Conservation (phyloP, 2,113 vertebrate species). For the Cyanistes caeruleus region DNA sequence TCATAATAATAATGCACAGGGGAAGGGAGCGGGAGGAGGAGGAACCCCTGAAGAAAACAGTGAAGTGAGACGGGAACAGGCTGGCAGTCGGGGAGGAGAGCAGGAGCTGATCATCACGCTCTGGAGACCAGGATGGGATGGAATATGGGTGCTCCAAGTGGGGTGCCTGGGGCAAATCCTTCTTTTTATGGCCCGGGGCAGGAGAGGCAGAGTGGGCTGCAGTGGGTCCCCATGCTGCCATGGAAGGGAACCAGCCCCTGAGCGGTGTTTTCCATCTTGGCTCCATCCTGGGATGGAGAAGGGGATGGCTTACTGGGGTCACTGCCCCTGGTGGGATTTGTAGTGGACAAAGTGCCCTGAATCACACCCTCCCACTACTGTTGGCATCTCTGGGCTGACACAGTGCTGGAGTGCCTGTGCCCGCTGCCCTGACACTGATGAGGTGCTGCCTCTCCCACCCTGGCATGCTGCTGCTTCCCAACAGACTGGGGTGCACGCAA, state of each 20-base stretch:
- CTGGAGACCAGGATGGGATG: not conserved
- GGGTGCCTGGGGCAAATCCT: not conserved
- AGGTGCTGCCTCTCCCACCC: not conserved
- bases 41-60: constrained; percentile 47
- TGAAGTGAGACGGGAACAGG: not conserved
- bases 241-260: not conserved
- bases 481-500: constrained; percentile 12
- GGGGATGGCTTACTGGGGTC: not conserved
- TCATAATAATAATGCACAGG: constrained; percentile 62
- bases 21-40: constrained; percentile 41
- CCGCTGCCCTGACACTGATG: fast-evolving
- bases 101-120: not conserved
- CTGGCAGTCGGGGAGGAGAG: not conserved
- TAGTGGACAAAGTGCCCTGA: not conserved
- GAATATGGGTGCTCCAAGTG: not conserved
- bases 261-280: not conserved
- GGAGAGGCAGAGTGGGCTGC: not conserved
- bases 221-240: fast-evolving
- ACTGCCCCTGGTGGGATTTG: not conserved
- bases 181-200: not conserved
- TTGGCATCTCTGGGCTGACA: not conserved
- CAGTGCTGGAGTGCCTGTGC: not conserved
- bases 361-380: not conserved
- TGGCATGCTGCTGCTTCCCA: not conserved
- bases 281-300: not conserved